A percentile compares a stretch with the other conserved stretches of the same genome.
Conservation (phyloP, 2,797 vertebrate genomes). For the Pseudocheirus occidentalis region DNA sequence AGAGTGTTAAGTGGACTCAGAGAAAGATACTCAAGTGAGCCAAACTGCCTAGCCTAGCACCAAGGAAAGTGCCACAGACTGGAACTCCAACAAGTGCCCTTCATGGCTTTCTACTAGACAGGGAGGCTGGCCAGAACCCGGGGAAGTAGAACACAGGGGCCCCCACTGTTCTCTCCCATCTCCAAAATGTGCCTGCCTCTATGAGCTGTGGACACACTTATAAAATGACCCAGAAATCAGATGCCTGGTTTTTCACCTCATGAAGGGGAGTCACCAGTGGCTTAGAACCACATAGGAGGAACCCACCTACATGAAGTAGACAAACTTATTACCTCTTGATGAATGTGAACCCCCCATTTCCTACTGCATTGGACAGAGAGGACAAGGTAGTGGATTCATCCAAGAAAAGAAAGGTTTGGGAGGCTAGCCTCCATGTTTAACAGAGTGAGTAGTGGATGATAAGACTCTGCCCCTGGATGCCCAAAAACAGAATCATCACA, state of each 20-base stretch:
- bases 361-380: not conserved
- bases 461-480: not conserved
- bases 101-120: not conserved
- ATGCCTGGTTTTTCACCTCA: not conserved
- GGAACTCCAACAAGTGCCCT: not conserved
- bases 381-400: not conserved
- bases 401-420: not conserved
- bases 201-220: too few relatives aligned
- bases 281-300: not conserved
- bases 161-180: not conserved
- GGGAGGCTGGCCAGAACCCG: not conserved
- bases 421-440: not conserved
- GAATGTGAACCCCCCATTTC: not conserved
- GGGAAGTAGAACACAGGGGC: not conserved
- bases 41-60: slow-evolving; percentile 11
- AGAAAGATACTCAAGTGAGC: slow-evolving; percentile 14
- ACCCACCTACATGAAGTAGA: not conserved
- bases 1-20: slow-evolving; percentile 21
- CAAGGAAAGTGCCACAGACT: not conserved
- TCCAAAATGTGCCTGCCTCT: not conserved
- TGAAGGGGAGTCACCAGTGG: not conserved
- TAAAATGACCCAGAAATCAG: not conserved
- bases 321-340: not conserved
- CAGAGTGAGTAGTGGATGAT: not conserved
- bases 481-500: not conserved